These are phyloP conservation scores for Nowickia ferox DNA, from an alignment of 2,888 invertebrate genomes.

Conservation along the genomic window DNA sequence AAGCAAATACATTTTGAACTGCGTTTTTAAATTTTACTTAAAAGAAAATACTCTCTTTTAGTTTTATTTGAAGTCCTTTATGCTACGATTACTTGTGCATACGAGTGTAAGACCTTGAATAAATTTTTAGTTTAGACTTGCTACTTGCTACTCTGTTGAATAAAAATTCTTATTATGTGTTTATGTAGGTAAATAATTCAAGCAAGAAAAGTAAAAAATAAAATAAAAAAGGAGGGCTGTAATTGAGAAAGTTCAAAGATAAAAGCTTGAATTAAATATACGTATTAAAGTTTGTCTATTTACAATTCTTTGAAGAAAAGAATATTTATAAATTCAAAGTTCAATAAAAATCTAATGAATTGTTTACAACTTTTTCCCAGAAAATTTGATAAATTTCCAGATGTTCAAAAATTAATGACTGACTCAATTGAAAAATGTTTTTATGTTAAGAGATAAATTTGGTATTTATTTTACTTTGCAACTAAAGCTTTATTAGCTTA, in stretches of 20 bases:
- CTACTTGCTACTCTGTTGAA: background rate
- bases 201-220: no score
- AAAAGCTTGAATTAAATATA: background rate
- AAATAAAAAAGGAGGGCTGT: background rate
- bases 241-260: background rate
- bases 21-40: background rate
- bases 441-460: no score
- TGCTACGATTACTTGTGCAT: background rate
- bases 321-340: no score
- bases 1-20: background rate
- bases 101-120: background rate
- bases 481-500: no score
- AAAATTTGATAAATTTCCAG: no score
- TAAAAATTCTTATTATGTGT: background rate
- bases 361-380: no score
- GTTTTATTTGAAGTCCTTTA: background rate
- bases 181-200: no score
- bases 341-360: no score
- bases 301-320: background rate
- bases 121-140: background rate
- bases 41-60: background rate
- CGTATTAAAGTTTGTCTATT: background rate
- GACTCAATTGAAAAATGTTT: no score
- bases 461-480: no score
- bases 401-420: no score